These are phyloP conservation scores for Bettongia penicillata DNA, from an alignment of 2,113 vertebrate species.

Conservation along the genomic window DNA sequence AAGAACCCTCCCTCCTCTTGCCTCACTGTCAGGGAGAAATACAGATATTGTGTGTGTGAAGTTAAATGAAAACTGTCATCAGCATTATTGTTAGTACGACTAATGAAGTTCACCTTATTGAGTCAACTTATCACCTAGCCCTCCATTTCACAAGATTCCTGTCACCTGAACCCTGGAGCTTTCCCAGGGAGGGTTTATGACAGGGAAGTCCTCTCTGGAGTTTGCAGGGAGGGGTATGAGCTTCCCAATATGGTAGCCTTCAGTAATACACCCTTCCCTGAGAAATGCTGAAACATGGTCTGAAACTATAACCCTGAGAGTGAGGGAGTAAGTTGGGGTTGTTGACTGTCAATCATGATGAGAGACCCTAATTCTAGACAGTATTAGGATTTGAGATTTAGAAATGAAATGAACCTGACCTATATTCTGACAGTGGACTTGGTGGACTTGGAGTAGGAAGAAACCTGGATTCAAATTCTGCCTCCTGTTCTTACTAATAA, in stretches of 20 bases:
- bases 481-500: background rate
- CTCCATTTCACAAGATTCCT: background rate
- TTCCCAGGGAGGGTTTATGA: background rate
- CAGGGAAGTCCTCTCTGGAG: background rate
- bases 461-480: background rate
- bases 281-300: background rate
- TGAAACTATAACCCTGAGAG: background rate
- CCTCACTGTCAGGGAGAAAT: background rate
- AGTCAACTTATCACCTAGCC: background rate
- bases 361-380: background rate
- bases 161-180: background rate
- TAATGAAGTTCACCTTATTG: background rate
- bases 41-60: background rate
- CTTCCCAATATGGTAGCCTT: background rate
- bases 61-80: background rate
- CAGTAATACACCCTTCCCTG: background rate
- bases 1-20: background rate
- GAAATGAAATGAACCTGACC: background rate
- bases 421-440: background rate
- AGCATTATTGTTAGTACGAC: background rate
- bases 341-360: background rate
- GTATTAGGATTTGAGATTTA: background rate
- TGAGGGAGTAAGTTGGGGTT: background rate
- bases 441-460: background rate
- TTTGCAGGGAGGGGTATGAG: background rate